Base-by-base conservation (phyloP, 2,113 vertebrate genomes). In the Rhabdornis inornatus region DNA sequence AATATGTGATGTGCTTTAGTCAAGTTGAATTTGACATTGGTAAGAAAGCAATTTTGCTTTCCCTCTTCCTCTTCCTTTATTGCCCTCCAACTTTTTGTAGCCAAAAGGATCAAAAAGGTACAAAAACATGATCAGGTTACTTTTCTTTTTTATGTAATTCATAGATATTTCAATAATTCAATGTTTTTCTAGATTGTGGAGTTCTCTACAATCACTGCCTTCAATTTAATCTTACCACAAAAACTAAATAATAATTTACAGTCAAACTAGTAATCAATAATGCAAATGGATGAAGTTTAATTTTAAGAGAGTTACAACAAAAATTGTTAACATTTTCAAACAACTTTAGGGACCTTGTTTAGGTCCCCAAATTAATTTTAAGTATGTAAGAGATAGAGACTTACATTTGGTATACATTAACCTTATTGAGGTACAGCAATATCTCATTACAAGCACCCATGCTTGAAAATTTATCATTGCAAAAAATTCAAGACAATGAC, bases 121-220 rank as follows among this genome's bases (percentile, higher is more conserved):
- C 72, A 93, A 92, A 96, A 95, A 42, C 7, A 84, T 81, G 84
- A 94, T 88, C 71, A 92, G 82, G 53, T 64, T 68, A 72, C 84
- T 93, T 28, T 95, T 92, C 93, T 90, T 94, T 89, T 75, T 71
- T 24, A 81, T 60, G 85, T 59, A 96, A 85, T 89, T 92, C 22
- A 84, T 78, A 97, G 39, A 45, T 63, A 85, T 45, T 83, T 91
- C 56, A 95, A 61, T 89, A 96, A 93, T 94, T 90, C 87, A 92
- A 83, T 24, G 47, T 24, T 79, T 80, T 87, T 89, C 69, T 88
- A 94, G 57, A 96, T 87, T 92, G 55, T 90, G 69, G 47, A 94
- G 49, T 87, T 94, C 61, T 93, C 64, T 53, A 23, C 52, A 55
- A 87, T 94, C 57, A 83, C 89, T 92, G 85, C 27, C 44, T 92